Percentiles rank a stretch among this genome's conserved stretches.
These are phyloP conservation scores for Rachycentron canadum DNA, from an alignment of 2,797 vertebrate genomes.

Conservation along the genomic window DNA sequence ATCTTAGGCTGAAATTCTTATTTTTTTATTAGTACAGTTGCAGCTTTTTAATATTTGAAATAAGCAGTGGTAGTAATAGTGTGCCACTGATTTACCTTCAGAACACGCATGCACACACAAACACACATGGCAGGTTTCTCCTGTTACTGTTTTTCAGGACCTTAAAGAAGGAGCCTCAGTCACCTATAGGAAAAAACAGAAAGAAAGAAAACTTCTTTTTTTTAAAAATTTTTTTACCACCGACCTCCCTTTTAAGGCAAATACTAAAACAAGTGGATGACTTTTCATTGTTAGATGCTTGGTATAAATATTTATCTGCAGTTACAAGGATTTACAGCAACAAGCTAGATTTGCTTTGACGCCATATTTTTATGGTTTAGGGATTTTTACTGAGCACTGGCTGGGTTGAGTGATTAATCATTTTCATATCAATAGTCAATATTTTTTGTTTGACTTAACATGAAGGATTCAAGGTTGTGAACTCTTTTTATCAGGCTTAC, in stretches of 20 bases:
- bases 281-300: not conserved
- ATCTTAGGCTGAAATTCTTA: not conserved
- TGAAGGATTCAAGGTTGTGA: too few species aligned
- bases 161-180: not conserved
- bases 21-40: not conserved
- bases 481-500: too few species aligned
- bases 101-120: constrained; percentile 7
- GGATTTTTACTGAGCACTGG: not conserved
- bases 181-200: not conserved
- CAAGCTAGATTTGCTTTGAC: not conserved
- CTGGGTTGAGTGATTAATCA: not conserved
- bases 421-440: not conserved
- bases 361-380: not conserved
- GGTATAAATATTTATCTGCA: not conserved
- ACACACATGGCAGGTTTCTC: constrained; percentile 2
- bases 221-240: not conserved
- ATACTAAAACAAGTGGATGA: not conserved
- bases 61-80: not conserved
- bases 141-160: constrained; percentile 25
- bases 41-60: constrained; percentile 17
- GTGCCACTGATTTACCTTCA: constrained; percentile 2
- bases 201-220: too few species aligned
- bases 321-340: not conserved
- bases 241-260: not conserved
- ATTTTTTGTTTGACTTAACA: too few species aligned